Evolutionary conservation across 2,113 vertebrate genomes (phyloP).

Genomic region (Amia ocellicauda): DNA sequence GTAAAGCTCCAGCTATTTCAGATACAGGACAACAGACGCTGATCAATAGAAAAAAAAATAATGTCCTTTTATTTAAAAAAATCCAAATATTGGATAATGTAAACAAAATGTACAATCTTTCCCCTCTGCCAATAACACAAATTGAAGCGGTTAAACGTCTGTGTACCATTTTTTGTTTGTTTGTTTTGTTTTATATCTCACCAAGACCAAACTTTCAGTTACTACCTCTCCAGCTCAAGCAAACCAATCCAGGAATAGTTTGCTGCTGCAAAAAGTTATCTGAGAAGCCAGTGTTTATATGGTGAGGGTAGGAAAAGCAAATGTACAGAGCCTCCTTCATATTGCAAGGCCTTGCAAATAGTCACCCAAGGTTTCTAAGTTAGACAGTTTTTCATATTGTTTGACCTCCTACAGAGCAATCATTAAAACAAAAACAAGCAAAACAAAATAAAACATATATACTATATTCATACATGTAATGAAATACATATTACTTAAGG

Average conservation of each 20-base stretch:
- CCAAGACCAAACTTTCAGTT: conserved; percentile 60
- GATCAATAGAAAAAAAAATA: conserved; percentile 83
- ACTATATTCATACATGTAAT: too few relatives aligned
- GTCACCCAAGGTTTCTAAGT: neutral
- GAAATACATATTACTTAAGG: too few relatives aligned
- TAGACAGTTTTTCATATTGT: neutral
- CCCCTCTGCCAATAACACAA: conserved; percentile 62
- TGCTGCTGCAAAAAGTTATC: conserved; percentile 54
- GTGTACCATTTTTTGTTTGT: too few relatives aligned
- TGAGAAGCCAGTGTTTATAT: conserved; percentile 52
- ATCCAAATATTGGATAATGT: conserved; percentile 87
- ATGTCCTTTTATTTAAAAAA: conserved; percentile 78
- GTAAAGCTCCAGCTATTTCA: conserved; percentile 37
- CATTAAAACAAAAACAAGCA: neutral
- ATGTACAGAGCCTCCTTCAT: conserved; percentile 46
- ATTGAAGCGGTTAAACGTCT: conserved; percentile 51
- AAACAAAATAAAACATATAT: neutral
- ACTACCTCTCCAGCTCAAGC: conserved; percentile 51
- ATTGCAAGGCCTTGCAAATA: conserved; percentile 40
- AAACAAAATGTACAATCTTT: conserved; percentile 85
- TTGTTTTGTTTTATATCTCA: conserved; percentile 60
- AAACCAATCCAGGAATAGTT: conserved; percentile 63
- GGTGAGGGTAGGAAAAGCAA: conserved; percentile 55
- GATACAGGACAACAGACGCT: conserved; percentile 61
- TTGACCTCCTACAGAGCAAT: neutral